Evolutionary conservation across 2,113 vertebrate genomes (phyloP).

Genomic region (Psittacara wagleri): DNA sequence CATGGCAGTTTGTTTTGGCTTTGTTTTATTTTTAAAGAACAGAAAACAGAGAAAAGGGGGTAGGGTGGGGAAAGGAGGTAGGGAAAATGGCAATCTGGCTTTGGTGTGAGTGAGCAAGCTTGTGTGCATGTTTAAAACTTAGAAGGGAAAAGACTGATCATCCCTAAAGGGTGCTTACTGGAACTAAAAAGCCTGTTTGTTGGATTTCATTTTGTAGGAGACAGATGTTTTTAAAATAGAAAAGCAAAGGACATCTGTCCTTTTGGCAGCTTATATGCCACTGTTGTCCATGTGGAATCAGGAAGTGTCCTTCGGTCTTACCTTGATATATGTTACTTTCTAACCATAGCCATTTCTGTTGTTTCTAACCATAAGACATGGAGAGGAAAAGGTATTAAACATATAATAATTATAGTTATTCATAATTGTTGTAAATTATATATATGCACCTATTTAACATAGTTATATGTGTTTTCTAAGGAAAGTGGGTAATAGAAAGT

Average conservation of each 20-base stretch:
- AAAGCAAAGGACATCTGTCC: slow-evolving; percentile 36
- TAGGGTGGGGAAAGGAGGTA: accelerated
- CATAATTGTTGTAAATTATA: not conserved
- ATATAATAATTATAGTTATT: not conserved
- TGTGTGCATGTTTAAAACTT: not conserved
- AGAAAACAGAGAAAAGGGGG: not conserved
- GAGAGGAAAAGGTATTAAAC: not conserved
- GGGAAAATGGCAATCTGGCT: not conserved
- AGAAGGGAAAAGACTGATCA: not conserved
- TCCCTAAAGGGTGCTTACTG: not conserved
- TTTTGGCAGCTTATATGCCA: not conserved
- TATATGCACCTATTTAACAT: not conserved
- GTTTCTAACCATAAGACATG: not conserved
- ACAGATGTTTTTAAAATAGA: not conserved
- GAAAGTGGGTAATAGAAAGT: not conserved
- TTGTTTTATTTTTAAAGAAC: not conserved
- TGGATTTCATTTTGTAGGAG: not conserved
- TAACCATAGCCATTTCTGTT: not conserved
- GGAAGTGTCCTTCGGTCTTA: not conserved
- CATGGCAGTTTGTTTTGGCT: not conserved
- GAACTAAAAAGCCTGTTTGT: not conserved
- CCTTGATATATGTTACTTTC: not conserved
- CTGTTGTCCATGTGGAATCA: not conserved
- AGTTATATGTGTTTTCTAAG: not conserved
- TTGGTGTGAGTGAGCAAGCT: not conserved